Conservation (phyloP, 2,888 invertebrate genomes). For the Rhogogaster chlorosoma region DNA sequence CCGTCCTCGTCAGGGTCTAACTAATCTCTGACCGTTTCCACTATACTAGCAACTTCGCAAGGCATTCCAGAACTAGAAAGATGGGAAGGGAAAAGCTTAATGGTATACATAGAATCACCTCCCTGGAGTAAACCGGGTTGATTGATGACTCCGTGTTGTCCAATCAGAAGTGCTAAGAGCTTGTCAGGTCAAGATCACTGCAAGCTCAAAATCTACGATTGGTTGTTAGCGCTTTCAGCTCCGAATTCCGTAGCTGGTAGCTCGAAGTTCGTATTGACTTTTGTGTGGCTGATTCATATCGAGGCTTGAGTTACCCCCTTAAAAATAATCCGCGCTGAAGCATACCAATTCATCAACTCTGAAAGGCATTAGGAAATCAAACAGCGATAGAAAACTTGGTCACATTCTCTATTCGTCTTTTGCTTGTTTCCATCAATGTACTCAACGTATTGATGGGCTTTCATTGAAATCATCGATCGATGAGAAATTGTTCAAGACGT, state of each 20-base stretch:
- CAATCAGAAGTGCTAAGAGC: constrained; percentile 25
- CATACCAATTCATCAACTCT: neutral
- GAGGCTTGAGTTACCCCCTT: neutral
- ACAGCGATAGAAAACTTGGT: neutral
- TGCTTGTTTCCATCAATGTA: neutral
- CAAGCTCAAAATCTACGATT: constrained; percentile 14
- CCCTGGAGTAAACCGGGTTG: constrained; percentile 31
- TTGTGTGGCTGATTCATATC: neutral
- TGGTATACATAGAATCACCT: constrained; percentile 10
- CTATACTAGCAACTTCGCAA: constrained; percentile 1
- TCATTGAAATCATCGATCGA: neutral
- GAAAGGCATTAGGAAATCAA: neutral
- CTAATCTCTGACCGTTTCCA: constrained; percentile 32
- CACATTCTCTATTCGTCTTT: neutral
- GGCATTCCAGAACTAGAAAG: constrained; percentile 13
- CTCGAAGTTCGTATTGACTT: neutral
- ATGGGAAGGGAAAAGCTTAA: constrained; percentile 16
- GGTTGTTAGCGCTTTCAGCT: neutral
- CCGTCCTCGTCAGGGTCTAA: constrained; percentile 24
- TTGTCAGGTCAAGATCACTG: constrained; percentile 17
- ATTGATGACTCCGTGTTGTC: constrained; percentile 25
- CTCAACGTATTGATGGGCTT: neutral
- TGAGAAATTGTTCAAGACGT: neutral
- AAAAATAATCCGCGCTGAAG: neutral
- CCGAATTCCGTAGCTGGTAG: neutral